A percentile compares a stretch with the other conserved stretches of the same genome.
phyloP scores from a whole-genome alignment of 2,113 vertebrate species.

The Hirundichthys speculiger region DNA sequence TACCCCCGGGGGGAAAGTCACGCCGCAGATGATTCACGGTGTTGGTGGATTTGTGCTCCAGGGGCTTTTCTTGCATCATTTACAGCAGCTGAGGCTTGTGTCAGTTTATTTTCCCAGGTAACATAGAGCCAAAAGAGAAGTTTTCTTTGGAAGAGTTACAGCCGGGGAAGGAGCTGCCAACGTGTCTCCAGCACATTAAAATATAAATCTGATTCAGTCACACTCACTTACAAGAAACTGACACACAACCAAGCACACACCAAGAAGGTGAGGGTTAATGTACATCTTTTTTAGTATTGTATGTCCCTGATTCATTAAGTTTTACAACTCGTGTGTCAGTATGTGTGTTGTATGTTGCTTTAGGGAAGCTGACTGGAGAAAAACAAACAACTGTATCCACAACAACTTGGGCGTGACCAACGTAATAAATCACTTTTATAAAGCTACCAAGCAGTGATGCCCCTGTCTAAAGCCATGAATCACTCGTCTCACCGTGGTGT shows the following conservation, averaged over 20 bases:
- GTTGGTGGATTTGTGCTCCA: slow-evolving; percentile 4
- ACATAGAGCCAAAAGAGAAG: slow-evolving; percentile 21
- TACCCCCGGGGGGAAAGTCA: slow-evolving; percentile 37
- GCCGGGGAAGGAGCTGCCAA: neutral
- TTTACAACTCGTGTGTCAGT: neutral
- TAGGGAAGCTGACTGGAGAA: neutral
- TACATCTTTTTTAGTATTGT: neutral
- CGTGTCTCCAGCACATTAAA: neutral
- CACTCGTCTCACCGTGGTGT: neutral
- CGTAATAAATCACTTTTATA: neutral
- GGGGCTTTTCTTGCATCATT: neutral
- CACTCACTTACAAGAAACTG: too few species aligned
- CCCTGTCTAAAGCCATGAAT: slow-evolving; percentile 13
- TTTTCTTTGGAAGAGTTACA: neutral
- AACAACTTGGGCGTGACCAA: slow-evolving; percentile 20
- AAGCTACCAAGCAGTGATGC: neutral
- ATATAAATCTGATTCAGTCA: too few species aligned
- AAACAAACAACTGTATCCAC: neutral
- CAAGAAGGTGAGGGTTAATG: too few species aligned
- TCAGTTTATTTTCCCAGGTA: neutral
- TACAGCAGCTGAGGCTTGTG: slow-evolving; percentile 12
- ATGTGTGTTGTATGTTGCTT: neutral
- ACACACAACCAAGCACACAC: too few species aligned
- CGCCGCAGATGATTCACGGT: slow-evolving; percentile 43
- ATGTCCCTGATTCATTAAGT: neutral